Percentiles rank a stretch among this genome's conserved stretches.
phyloP scores from a whole-genome alignment of 2,113 vertebrate species.

The Brienomyrus longianalis region DNA sequence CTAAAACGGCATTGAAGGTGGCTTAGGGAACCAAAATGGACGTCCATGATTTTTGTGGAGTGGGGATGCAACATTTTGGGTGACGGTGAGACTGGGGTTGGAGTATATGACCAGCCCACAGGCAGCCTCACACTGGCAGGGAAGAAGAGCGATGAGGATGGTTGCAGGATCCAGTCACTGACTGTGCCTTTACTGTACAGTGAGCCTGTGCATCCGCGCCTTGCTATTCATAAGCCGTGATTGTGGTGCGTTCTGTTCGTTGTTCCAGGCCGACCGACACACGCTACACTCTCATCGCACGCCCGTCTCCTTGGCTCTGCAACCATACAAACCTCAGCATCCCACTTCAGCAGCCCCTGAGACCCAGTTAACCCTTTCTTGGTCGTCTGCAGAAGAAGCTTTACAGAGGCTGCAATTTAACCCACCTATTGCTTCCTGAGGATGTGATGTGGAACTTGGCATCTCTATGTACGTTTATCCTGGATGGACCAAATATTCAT shows the following conservation, averaged over 20 bases:
- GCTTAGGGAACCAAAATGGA: background rate
- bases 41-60: background rate
- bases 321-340: conserved; percentile 44
- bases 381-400: background rate
- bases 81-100: background rate
- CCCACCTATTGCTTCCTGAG: background rate
- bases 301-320: conserved; percentile 47
- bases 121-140: background rate
- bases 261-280: conserved; percentile 42
- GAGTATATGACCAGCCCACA: background rate
- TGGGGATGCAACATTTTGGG: background rate
- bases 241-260: background rate
- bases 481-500: background rate
- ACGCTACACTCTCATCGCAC: conserved; percentile 47
- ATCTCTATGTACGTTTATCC: background rate
- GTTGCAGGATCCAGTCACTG: background rate
- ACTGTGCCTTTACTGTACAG: background rate
- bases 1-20: background rate
- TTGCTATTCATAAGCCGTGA: background rate
- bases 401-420: background rate
- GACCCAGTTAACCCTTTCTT: background rate
- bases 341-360: conserved; percentile 55
- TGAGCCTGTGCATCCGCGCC: background rate
- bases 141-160: conserved; percentile 3
- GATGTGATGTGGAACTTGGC: background rate